Conservation (phyloP, 1,140 invertebrate genomes). For the Rhysida immarginata region DNA sequence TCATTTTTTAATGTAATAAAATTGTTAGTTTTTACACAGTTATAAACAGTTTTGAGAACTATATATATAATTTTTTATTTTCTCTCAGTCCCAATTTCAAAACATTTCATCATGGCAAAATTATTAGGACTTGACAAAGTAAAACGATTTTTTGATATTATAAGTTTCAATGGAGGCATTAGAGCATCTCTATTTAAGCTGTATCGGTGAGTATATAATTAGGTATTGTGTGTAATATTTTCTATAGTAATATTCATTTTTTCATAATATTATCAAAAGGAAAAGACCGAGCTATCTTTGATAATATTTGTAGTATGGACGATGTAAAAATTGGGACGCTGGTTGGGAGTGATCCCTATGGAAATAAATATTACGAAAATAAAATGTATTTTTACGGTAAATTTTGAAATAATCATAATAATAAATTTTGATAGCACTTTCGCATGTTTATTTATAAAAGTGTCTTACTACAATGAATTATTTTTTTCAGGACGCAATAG, state of each 20-base stretch:
- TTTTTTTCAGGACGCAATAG: constrained; percentile 31
- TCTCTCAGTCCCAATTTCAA: too few relatives aligned
- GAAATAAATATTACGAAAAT: constrained; percentile 95
- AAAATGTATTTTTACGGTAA: constrained; percentile 68
- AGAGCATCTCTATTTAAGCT: constrained; percentile 47
- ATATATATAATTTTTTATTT: too few relatives aligned
- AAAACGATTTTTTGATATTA: constrained; percentile 43
- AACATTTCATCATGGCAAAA: constrained; percentile 46
- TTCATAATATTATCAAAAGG: neutral
- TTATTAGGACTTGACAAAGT: constrained; percentile 58
- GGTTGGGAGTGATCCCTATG: constrained; percentile 87
- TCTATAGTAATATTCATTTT: neutral
- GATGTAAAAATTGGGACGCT: constrained; percentile 67
- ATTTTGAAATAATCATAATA: constrained; percentile 9
- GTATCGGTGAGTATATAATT: constrained; percentile 47
- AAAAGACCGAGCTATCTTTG: constrained; percentile 24
- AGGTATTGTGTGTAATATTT: too few relatives aligned
- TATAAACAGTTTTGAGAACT: too few relatives aligned
- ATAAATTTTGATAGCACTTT: neutral
- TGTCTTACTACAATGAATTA: neutral
- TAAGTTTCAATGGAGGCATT: constrained; percentile 63
- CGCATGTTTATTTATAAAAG: neutral
- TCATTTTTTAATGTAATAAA: too few relatives aligned
- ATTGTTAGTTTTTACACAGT: too few relatives aligned
- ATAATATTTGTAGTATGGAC: constrained; percentile 49